Conservation (phyloP, 2,113 vertebrate species). For the Lamprotornis superbus region DNA sequence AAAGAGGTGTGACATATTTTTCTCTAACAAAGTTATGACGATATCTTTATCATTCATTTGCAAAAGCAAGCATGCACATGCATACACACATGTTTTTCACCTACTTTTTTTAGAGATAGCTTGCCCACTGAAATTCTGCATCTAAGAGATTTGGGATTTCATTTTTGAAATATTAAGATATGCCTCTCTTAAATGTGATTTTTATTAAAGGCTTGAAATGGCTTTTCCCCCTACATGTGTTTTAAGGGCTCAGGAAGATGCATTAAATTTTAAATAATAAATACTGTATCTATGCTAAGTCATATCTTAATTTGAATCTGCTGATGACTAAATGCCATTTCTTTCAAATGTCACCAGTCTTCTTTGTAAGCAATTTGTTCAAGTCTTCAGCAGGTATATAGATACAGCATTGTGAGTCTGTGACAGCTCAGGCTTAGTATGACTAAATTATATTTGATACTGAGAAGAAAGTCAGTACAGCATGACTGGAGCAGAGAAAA, state of each 20-base stretch:
- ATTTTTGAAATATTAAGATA: slow-evolving; percentile 3
- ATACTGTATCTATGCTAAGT: slow-evolving; percentile 43
- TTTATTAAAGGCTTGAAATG: slow-evolving; percentile 39
- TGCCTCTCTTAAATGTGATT: background rate
- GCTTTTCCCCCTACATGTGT: background rate
- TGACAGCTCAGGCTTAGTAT: background rate
- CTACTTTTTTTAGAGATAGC: background rate
- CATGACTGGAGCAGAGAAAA: background rate
- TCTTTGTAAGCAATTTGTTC: background rate
- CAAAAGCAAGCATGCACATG: background rate
- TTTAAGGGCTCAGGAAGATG: slow-evolving; percentile 12
- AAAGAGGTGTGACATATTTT: background rate
- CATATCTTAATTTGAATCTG: background rate
- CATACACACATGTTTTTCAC: background rate
- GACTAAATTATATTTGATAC: background rate
- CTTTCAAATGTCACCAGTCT: background rate
- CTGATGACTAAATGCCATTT: background rate
- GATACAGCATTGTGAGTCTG: background rate
- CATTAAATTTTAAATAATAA: slow-evolving; percentile 45
- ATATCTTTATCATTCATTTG: background rate
- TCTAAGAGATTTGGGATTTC: background rate
- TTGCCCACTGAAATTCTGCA: background rate
- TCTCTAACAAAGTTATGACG: background rate
- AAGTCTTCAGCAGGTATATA: background rate
- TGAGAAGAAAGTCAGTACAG: background rate